A percentile compares a stretch with the other conserved stretches of the same genome.
These are phyloP conservation scores for Eupithecia inturbata DNA, from an alignment of 2,888 invertebrate genomes.

Conservation along the genomic window DNA sequence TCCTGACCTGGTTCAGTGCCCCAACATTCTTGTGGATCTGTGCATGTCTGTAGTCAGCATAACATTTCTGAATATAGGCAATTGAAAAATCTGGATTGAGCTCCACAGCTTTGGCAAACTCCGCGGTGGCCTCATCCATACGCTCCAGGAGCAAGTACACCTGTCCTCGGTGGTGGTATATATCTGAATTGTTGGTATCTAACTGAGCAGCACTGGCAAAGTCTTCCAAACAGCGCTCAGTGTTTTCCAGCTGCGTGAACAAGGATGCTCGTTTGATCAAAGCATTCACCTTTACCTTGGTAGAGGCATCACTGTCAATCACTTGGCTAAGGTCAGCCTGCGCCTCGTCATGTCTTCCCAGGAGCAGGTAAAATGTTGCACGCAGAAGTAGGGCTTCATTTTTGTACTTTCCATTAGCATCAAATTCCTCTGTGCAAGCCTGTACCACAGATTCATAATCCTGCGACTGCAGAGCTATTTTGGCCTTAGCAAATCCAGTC, in stretches of 20 bases:
- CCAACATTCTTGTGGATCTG: constrained; percentile 85
- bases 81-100: constrained; percentile 93
- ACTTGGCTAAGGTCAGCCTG: constrained; percentile 88
- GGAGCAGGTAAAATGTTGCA: constrained; percentile 92
- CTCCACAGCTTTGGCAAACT: constrained; percentile 92
- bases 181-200: constrained; percentile 92
- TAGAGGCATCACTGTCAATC: constrained; percentile 86
- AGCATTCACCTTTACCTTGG: constrained; percentile 90
- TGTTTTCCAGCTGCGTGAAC: constrained; percentile 90
- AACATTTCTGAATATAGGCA: constrained; percentile 95
- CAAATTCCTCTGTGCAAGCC: constrained; percentile 91
- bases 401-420: constrained; percentile 85
- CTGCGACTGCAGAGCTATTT: constrained; percentile 87
- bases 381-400: constrained; percentile 91
- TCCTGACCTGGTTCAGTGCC: constrained; percentile 86
- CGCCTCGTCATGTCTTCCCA: constrained; percentile 90
- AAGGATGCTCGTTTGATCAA: constrained; percentile 94
- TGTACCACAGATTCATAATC: constrained; percentile 91
- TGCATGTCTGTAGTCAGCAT: constrained; percentile 92
- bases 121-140: constrained; percentile 90
- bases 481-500: constrained; percentile 87
- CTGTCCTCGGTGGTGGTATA: constrained; percentile 97
- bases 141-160: constrained; percentile 92
- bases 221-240: constrained; percentile 89
- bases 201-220: constrained; percentile 90